Evolutionary conservation across 2,888 invertebrate genomes (phyloP).

Genomic region (Sycophila texana): DNA sequence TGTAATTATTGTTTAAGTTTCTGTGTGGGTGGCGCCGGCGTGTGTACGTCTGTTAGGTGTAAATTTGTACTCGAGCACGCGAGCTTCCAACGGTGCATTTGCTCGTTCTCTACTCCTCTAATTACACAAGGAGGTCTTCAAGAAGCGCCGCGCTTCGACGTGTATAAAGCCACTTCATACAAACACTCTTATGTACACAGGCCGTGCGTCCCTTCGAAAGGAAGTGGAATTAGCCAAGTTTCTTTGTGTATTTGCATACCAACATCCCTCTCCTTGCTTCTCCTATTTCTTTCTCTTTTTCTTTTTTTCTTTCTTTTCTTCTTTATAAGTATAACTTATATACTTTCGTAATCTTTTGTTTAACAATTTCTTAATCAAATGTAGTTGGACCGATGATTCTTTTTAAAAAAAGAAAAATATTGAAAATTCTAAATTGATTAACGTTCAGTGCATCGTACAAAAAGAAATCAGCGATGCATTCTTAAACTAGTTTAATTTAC

Average conservation of each 20-base stretch:
- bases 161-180: constrained; percentile 11
- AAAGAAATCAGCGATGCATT: no score
- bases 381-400: no score
- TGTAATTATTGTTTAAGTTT: neutral
- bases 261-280: neutral
- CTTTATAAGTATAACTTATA: neutral
- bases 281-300: neutral
- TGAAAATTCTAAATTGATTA: no score
- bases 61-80: constrained; percentile 19
- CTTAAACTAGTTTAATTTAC: no score
- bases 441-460: no score
- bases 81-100: constrained; percentile 26
- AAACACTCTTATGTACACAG: neutral
- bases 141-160: constrained; percentile 23
- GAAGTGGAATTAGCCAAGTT: constrained; percentile 20
- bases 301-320: neutral
- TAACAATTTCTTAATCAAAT: no score
- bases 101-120: constrained; percentile 20
- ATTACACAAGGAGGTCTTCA: constrained; percentile 41
- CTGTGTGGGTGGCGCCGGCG: neutral
- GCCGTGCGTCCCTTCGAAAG: neutral
- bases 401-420: no score
- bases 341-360: no score
- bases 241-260: neutral
- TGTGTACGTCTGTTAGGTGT: neutral